Evolutionary conservation across 2,797 vertebrate species (phyloP).

Genomic region (Galagoides demidoff): DNA sequence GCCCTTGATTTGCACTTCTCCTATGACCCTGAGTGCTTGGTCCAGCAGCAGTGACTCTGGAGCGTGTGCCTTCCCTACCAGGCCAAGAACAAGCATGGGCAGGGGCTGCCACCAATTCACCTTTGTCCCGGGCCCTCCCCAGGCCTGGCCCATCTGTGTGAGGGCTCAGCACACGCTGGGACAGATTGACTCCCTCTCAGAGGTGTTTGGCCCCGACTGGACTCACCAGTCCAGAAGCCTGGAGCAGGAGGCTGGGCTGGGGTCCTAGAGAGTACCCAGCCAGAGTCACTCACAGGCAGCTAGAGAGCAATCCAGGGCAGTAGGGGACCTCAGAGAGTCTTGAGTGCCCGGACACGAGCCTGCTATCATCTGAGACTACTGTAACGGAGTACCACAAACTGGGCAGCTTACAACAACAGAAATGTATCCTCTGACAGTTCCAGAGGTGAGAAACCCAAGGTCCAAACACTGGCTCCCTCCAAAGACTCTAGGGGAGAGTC

Average conservation of each 20-base stretch:
- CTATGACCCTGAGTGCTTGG: not conserved
- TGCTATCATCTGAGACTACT: not conserved
- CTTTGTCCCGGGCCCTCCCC: too few species aligned
- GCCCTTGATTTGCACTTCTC: not conserved
- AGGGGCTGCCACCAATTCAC: too few species aligned
- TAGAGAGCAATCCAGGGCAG: not conserved
- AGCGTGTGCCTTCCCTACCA: not conserved
- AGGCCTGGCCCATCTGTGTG: not conserved
- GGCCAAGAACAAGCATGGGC: not conserved
- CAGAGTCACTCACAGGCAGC: not conserved
- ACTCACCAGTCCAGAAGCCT: not conserved
- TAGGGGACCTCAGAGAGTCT: too few species aligned
- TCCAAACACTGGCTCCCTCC: not conserved
- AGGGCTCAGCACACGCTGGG: not conserved
- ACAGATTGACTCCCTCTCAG: not conserved
- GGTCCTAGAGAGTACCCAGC: not conserved
- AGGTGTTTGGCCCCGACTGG: too few species aligned
- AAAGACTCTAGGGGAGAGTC: not conserved
- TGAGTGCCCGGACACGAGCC: not conserved
- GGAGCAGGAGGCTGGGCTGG: too few species aligned
- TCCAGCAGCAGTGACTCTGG: not conserved
- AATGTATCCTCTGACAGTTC: not conserved
- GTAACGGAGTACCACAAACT: not conserved
- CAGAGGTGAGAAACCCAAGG: not conserved
- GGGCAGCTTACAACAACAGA: not conserved